Evolutionary conservation across 92 coral and sea anemone genomes (phyloP), one percentile per base, ranked within the genome.

Genomic region (Paragorgia papillata): DNA sequence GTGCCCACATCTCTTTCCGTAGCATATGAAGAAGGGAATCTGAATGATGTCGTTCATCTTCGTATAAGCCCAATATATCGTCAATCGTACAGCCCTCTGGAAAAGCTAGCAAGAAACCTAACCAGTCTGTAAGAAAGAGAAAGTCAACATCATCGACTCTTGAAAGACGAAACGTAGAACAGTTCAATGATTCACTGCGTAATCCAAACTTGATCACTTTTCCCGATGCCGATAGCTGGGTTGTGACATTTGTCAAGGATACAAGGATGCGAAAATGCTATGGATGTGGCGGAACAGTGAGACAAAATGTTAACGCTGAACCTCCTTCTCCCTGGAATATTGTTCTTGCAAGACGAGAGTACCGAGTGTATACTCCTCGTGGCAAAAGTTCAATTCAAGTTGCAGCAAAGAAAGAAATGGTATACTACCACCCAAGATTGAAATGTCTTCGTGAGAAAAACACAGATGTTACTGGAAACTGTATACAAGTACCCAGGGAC

Each of bases 241-340:
- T n/a, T 17, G 74, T 35, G 3, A 50, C 75, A 1, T 74, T 82
- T 14, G 87, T 83, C 1, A 70, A 63, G 26, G 55, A 76, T 55
- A 83, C 83, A 3, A 76, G 57, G 33, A 83, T 83, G 83, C 26
- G 26, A 18, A 76, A 83, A 60, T 83, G 87, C 54, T 83, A 83
- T 39, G 87, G 87, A 15, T 83, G 87, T 35, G 87, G 83, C 22
- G 88, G 80, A 28, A 63, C 58, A 29, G 85, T 63, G n/a, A 44
- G 88, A 59, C 35, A 39, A 25, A 28, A n/a, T 30, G 20, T 31
- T 20, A 22, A 4, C 37, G 70, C 58, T n/a, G 34, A 51, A 6
- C 88, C 88, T 21, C 85, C 81, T n/a, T 59, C 84, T 21, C 88
- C 82, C 9, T 85, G 85, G 81, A 53, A 80, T 48, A 64, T 85